A percentile compares a stretch with the other conserved stretches of the same genome.
Conservation (phyloP, 2,113 vertebrate species). For the Campylorhamphus procurvoides region DNA sequence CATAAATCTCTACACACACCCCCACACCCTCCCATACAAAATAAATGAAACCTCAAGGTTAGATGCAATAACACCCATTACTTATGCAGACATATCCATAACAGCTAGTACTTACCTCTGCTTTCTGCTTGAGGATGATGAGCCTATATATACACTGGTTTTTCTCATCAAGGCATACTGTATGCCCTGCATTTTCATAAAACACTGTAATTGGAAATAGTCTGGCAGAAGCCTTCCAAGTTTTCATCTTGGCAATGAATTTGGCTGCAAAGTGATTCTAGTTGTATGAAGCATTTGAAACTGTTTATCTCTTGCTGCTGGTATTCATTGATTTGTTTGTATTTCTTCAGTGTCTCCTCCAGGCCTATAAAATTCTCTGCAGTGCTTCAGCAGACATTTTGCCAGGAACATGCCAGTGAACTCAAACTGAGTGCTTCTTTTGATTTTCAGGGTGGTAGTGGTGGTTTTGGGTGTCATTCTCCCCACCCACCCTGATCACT, state of each 20-base stretch:
- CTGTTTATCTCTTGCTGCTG: slow-evolving; percentile 69
- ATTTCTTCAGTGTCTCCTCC: slow-evolving; percentile 55
- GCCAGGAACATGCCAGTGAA: slow-evolving; percentile 3
- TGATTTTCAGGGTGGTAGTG: background rate
- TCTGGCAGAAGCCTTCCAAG: slow-evolving; percentile 51
- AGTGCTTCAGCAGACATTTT: slow-evolving; percentile 9
- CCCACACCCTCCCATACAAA: slow-evolving; percentile 1
- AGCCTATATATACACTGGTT: slow-evolving; percentile 42
- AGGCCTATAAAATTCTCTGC: slow-evolving; percentile 62
- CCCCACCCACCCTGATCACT: background rate
- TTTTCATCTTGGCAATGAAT: slow-evolving; percentile 57
- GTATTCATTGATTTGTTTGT: slow-evolving; percentile 72
- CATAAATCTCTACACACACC: background rate
- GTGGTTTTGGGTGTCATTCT: background rate
- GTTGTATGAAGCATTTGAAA: slow-evolving; percentile 61
- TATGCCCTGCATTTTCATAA: slow-evolving; percentile 39
- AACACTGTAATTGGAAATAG: slow-evolving; percentile 50
- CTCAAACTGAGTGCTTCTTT: background rate
- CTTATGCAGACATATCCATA: slow-evolving; percentile 35
- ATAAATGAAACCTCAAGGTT: slow-evolving; percentile 40
- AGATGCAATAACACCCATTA: slow-evolving; percentile 22
- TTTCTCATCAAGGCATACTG: slow-evolving; percentile 19
- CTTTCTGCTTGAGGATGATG: slow-evolving; percentile 18
- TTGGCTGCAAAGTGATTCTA: slow-evolving; percentile 57
- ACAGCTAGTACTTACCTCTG: slow-evolving; percentile 45